Evolutionary conservation across 2,888 invertebrate species (phyloP), one percentile per base, ranked within the genome.

Genomic region (Nipponacmea schrenckii): DNA sequence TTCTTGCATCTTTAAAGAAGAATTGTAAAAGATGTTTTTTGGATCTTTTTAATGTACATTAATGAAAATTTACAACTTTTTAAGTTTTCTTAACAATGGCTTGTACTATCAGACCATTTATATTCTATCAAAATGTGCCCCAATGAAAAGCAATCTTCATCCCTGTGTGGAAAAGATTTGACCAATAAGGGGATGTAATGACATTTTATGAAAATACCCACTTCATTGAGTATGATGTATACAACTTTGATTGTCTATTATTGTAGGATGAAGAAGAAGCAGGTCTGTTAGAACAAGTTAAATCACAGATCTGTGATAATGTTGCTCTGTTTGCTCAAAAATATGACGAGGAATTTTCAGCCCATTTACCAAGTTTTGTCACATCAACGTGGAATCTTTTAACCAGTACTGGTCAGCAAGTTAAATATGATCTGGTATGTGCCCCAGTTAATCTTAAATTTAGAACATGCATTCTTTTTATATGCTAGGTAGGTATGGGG

Each of bases 231-330:
- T n/a, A n/a, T n/a, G n/a, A n/a, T n/a, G n/a, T n/a, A n/a, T 8
- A 8, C 5, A 62, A 24, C 10, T 62, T 12, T 62, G 14, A 5
- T 24, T 10, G 5, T 62, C 27, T 62, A 24, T 56, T n/a, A 68
- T 70, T 77, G 24, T 81, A 95, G 92, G 93, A 93, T 76, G 94
- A 94, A 66, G 95, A 96, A 75, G 95, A 94, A 81, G 93, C 96
- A 0, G 96, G 97, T 0, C 91, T 96, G 1, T 90, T 97, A 85
- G 97, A 98, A 87, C 94, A 96, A 84, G 91, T 98, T 0, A 94
- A 96, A 79, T 95, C 97, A 0, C 97, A 98, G 90, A 94, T 99
- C 50, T 99, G 98, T 89, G 97, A 98, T 88, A 97, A 97, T 86
- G 93, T 97, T 15, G 93, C 90, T 0, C 91, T 99, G 70, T 99